A percentile compares a stretch with the other conserved stretches of the same genome.
Evolutionary conservation across 92 coral and sea anemone genomes (phyloP).

Genomic region (Actinostola sp.): DNA sequence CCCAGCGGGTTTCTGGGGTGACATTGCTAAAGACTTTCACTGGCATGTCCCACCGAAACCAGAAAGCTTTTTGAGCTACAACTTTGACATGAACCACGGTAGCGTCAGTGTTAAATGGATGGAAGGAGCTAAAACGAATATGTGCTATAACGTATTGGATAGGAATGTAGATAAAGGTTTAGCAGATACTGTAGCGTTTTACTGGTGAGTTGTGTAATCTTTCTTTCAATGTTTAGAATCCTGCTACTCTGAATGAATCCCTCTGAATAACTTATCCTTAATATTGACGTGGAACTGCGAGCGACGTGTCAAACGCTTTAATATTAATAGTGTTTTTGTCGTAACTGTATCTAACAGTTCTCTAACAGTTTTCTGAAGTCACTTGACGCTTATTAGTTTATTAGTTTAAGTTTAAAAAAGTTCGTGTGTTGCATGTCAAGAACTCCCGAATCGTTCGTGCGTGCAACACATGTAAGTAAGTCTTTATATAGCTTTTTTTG

Average conservation of each 20-base stretch:
- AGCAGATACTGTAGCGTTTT: constrained; percentile 84
- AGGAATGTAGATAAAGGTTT: constrained; percentile 86
- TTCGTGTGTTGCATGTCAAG: no score
- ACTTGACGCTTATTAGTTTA: no score
- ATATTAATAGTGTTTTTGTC: no score
- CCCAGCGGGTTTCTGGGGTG: constrained; percentile 96
- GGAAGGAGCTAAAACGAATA: constrained; percentile 96
- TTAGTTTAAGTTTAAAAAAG: no score
- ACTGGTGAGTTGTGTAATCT: constrained; percentile 68
- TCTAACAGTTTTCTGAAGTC: no score
- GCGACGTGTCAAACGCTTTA: no score
- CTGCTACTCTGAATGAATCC: neutral
- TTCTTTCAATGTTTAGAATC: neutral
- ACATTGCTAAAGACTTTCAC: constrained; percentile 79
- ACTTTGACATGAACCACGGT: constrained; percentile 82
- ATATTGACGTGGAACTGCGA: no score
- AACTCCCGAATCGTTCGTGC: no score
- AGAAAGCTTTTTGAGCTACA: constrained; percentile 70
- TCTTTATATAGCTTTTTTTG: no score
- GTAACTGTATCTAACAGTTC: no score
- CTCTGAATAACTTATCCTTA: neutral
- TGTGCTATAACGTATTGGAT: constrained; percentile 95
- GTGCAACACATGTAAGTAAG: no score
- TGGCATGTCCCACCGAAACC: constrained; percentile 88
- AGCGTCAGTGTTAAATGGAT: constrained; percentile 83